Evolutionary conservation across 2,797 vertebrate species (phyloP).

Genomic region (Propithecus perrieri): DNA sequence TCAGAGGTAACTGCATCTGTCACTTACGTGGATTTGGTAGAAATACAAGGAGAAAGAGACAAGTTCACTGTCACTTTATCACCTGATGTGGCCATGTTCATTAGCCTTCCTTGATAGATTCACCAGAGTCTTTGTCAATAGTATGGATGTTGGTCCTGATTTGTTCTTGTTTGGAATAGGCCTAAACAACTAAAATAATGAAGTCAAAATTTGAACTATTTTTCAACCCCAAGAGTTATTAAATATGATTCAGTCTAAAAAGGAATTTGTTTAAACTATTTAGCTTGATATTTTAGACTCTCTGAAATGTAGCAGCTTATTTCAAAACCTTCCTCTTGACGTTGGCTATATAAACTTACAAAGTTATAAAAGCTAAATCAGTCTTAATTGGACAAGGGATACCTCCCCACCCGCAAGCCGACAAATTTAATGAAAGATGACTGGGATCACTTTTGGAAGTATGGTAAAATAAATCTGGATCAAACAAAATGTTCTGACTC

Average conservation of each 20-base stretch:
- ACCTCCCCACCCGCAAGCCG: background rate
- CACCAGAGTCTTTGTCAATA: conserved; percentile 27
- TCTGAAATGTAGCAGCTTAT: background rate
- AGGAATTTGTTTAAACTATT: background rate
- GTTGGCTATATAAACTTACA: background rate
- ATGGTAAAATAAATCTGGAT: conserved; percentile 38
- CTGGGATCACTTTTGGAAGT: background rate
- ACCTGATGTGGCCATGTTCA: conserved; percentile 55
- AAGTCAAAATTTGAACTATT: conserved; percentile 21
- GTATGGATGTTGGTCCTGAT: background rate
- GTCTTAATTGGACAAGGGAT: background rate
- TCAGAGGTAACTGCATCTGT: conserved; percentile 68
- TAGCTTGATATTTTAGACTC: background rate
- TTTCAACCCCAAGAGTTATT: background rate
- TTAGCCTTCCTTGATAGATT: conserved; percentile 39
- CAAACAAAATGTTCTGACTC: conserved; percentile 4
- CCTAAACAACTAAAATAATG: conserved; percentile 33
- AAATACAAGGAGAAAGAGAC: conserved; percentile 59
- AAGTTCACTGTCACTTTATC: conserved; percentile 52
- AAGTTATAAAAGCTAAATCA: background rate
- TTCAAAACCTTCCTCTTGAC: background rate
- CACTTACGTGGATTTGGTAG: conserved; percentile 18
- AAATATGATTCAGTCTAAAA: background rate
- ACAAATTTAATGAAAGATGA: background rate
- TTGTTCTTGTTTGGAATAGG: background rate